phyloP scores from a whole-genome alignment of 2,113 vertebrate species.

The Pelvicachromis taeniatus region DNA sequence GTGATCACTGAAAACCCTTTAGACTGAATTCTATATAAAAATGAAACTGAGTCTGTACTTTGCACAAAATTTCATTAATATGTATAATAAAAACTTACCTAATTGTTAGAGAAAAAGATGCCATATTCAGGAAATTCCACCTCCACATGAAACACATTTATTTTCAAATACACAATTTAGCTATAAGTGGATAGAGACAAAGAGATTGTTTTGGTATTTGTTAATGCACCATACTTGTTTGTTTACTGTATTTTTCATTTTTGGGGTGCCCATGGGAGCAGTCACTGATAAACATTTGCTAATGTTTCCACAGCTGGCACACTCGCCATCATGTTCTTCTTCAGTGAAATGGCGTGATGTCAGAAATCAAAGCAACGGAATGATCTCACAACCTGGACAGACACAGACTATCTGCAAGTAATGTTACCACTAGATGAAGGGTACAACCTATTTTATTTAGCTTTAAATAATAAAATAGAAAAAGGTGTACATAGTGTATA shows the following conservation, averaged over 20 bases:
- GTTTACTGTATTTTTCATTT: too few relatives aligned
- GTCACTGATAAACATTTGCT: background rate
- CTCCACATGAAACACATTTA: background rate
- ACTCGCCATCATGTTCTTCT: background rate
- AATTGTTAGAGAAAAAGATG: background rate
- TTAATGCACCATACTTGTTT: too few relatives aligned
- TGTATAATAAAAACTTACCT: background rate
- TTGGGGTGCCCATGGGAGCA: too few relatives aligned
- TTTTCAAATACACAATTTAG: background rate
- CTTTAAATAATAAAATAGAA: too few relatives aligned
- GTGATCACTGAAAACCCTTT: too few relatives aligned
- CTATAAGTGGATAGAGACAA: background rate
- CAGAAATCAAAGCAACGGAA: background rate
- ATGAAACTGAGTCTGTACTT: background rate
- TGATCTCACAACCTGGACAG: background rate
- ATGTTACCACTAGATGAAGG: background rate
- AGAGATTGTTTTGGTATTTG: background rate
- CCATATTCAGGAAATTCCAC: background rate
- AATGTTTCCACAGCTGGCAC: background rate
- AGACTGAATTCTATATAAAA: too few relatives aligned
- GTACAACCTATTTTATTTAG: too few relatives aligned
- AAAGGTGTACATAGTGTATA: background rate
- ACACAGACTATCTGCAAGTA: background rate
- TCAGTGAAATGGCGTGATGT: background rate
- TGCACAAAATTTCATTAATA: background rate